These are phyloP conservation scores for Xyrichtys novacula DNA, from an alignment of 2,797 vertebrate species.

Conservation along the genomic window DNA sequence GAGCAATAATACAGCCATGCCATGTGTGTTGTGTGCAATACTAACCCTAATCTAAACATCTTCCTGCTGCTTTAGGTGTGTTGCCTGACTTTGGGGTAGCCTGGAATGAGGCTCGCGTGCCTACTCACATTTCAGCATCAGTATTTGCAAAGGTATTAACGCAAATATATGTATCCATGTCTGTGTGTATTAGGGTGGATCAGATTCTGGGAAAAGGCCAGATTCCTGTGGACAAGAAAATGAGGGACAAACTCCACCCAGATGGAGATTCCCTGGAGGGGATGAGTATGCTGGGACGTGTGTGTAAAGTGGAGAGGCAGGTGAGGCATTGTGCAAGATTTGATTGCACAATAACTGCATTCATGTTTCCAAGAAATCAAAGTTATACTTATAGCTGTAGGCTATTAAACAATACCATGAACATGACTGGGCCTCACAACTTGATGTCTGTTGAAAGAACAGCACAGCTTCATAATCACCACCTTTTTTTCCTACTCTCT, in stretches of 20 bases:
- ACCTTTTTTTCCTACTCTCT: too few species aligned
- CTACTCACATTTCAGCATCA: conserved; percentile 20
- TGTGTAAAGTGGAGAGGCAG: conserved; percentile 99
- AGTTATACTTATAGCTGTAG: too few species aligned
- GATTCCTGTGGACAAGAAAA: conserved; percentile 93
- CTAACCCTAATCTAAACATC: conserved; percentile 57
- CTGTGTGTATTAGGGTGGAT: conserved; percentile 89
- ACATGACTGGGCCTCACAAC: too few species aligned
- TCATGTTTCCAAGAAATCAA: not conserved
- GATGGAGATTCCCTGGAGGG: conserved; percentile 93
- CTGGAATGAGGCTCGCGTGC: conserved; percentile 33
- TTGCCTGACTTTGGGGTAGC: conserved; percentile 52
- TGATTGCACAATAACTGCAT: not conserved
- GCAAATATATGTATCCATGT: conserved; percentile 20
- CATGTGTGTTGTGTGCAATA: conserved; percentile 40
- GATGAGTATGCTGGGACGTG: conserved; percentile 96
- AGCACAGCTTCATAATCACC: too few species aligned
- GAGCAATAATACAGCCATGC: conserved; percentile 4
- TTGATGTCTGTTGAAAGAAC: too few species aligned
- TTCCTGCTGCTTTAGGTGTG: conserved; percentile 61
- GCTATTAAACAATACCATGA: too few species aligned
- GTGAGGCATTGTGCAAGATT: conserved; percentile 78
- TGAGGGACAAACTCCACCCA: conserved; percentile 91
- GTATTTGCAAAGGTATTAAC: conserved; percentile 33
- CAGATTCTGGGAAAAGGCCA: conserved; percentile 99